Evolutionary conservation across 2,888 invertebrate genomes (phyloP).

Genomic region (Andrena praecox): DNA sequence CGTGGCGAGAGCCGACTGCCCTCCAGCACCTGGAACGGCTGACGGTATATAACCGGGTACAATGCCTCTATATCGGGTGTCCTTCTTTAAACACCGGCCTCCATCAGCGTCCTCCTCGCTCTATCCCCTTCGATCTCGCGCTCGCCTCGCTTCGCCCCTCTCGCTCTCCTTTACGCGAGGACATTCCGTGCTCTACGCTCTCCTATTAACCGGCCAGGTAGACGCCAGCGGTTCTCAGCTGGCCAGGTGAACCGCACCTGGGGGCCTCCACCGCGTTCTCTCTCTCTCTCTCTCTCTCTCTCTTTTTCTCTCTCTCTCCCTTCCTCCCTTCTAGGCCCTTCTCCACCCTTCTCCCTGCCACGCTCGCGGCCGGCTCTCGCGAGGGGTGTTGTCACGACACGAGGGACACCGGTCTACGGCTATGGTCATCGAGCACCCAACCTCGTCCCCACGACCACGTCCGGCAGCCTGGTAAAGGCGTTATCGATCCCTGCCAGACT

Average conservation of each 20-base stretch:
- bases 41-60: conserved; percentile 76
- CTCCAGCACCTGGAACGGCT: conserved; percentile 77
- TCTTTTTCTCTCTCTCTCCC: not conserved
- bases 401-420: conserved; percentile 12
- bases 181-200: conserved; percentile 62
- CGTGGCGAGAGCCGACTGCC: conserved; percentile 73
- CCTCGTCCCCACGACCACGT: conserved; percentile 25
- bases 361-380: not conserved
- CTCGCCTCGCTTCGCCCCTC: conserved; percentile 39
- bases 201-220: conserved; percentile 67
- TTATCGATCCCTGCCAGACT: conserved; percentile 57
- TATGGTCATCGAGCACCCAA: conserved; percentile 44
- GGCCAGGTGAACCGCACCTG: not conserved
- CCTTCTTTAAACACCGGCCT: conserved; percentile 70
- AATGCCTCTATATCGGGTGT: conserved; percentile 77
- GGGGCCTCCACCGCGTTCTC: not conserved
- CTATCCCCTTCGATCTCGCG: conserved; percentile 65
- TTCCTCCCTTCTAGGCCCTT: not conserved
- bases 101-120: conserved; percentile 47
- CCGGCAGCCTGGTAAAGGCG: conserved; percentile 54
- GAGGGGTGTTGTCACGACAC: conserved; percentile 8
- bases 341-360: not conserved
- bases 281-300: not conserved
- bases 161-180: conserved; percentile 66
- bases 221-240: conserved; percentile 62